Evolutionary conservation across 1,140 invertebrate genomes (phyloP), one percentile per base, ranked within the genome.

Genomic region (Drosophila santomea): DNA sequence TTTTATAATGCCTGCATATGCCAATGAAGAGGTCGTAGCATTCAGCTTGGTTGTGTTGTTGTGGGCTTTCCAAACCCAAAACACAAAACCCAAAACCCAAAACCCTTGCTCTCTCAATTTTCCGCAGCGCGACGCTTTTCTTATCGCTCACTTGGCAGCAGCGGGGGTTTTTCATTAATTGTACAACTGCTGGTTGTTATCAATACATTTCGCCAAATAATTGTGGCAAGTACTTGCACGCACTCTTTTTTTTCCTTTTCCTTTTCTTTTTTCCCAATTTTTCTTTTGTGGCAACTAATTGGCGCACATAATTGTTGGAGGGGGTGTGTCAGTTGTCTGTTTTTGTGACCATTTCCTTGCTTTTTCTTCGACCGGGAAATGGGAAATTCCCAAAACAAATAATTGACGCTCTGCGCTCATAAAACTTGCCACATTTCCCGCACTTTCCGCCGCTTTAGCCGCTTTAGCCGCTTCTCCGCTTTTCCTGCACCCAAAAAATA

Each of bases 1-100:
- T 60, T 80, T 69, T 63, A 80, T 79, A 80, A 63, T 74, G 77
- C 69, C 78, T 60, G 63, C 56, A 78, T 62, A 78, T 71, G 75
- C 67, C 68, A 74, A 76, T 77, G 56, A 76, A 68, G 73, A 52
- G 71, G 41, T 71, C 57, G 43, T 56, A 57, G 48, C 43, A 32
- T 39, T 28, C 45, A 35, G 14, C 12, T 2, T 1, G 20, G 20
- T 1, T 20, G 20, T 1, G 20, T 20, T 20, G 20, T 20, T 20
- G 20, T 20, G 1, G 20, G 1, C 20, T 2, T 20, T 20, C 20
- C 20, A 20, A 1, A 20, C 20, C 20, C 20, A 20, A 20, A 20
- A 20, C 20, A 1, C 20, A 20, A 20, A 20, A 20, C 20, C 20
- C 20, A 20, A 1, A 20, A 2, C 20, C 20, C 20, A 20, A 20